Evolutionary conservation across 2,113 vertebrate species (phyloP).

Genomic region (Sakesphorus luctuosus): DNA sequence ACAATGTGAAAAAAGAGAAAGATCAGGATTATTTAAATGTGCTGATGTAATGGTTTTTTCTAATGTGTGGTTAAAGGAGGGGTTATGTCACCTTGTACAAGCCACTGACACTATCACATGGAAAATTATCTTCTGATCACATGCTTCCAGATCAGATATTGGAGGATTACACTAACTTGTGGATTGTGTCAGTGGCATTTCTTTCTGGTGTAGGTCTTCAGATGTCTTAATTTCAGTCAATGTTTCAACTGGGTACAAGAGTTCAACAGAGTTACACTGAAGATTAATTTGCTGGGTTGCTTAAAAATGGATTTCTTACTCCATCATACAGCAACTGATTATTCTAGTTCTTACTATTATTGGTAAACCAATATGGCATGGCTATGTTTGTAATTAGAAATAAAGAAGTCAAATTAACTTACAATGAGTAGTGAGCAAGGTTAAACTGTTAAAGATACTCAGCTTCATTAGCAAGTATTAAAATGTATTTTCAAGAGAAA

Average conservation of each 20-base stretch:
- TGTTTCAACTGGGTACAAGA: not conserved
- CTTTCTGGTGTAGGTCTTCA: constrained; percentile 18
- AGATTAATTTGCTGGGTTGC: not conserved
- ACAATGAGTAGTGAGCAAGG: not conserved
- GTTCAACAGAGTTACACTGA: not conserved
- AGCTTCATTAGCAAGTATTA: not conserved
- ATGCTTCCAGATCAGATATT: constrained; percentile 56
- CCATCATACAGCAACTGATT: not conserved
- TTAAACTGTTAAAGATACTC: not conserved
- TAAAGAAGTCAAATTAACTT: not conserved
- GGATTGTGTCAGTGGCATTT: not conserved
- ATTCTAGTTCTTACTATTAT: not conserved
- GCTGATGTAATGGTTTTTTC: constrained; percentile 27
- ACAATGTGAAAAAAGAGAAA: not conserved
- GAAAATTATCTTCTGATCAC: constrained; percentile 44
- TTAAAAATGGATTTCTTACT: not conserved
- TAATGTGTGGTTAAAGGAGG: not conserved
- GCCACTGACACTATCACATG: not conserved
- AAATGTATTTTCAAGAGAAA: not conserved
- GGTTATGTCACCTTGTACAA: constrained; percentile 6
- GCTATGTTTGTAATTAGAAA: not conserved
- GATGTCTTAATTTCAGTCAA: not conserved
- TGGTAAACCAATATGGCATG: not conserved
- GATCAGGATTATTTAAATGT: not conserved
- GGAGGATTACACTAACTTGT: not conserved